Conservation (phyloP, 2,888 invertebrate genomes). For the Mythimna ferrago region DNA sequence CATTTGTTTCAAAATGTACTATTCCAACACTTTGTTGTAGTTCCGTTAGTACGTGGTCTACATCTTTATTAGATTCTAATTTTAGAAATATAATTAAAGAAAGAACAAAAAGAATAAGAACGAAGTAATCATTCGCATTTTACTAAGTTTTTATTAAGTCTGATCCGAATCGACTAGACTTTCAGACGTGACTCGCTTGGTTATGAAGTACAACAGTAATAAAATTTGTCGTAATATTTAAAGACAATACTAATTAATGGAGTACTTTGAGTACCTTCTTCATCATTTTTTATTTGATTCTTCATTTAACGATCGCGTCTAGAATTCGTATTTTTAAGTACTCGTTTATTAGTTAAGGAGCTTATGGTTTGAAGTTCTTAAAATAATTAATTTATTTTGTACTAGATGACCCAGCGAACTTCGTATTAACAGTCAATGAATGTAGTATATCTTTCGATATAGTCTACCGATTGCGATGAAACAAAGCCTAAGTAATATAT, state of each 20-base stretch:
- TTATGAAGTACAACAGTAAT: conserved; percentile 32
- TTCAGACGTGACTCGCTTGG: conserved; percentile 59
- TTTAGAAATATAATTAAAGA: conserved; percentile 52
- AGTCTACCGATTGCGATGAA: too few relatives aligned
- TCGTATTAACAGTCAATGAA: too few relatives aligned
- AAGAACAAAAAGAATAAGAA: conserved; percentile 37
- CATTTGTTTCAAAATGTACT: neutral
- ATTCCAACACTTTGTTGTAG: neutral
- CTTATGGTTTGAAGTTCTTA: too few relatives aligned
- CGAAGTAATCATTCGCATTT: conserved; percentile 49
- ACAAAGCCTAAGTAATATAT: too few relatives aligned
- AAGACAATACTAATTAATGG: conserved; percentile 53
- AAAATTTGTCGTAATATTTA: conserved; percentile 43
- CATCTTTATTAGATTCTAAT: conserved; percentile 30
- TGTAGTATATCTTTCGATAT: too few relatives aligned
- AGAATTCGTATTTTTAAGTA: neutral
- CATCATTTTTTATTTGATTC: conserved; percentile 7
- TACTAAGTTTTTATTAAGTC: conserved; percentile 55
- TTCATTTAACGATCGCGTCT: neutral
- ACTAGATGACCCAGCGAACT: too few relatives aligned
- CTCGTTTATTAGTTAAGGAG: neutral
- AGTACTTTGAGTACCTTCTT: conserved; percentile 1
- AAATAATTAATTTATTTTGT: neutral
- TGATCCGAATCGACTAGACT: conserved; percentile 58
- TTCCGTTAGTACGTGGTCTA: conserved; percentile 23